Percentiles rank a stretch among this genome's conserved stretches.
These are phyloP conservation scores for Sycobia sp. DNA, from an alignment of 1,140 invertebrate species.

Conservation along the genomic window DNA sequence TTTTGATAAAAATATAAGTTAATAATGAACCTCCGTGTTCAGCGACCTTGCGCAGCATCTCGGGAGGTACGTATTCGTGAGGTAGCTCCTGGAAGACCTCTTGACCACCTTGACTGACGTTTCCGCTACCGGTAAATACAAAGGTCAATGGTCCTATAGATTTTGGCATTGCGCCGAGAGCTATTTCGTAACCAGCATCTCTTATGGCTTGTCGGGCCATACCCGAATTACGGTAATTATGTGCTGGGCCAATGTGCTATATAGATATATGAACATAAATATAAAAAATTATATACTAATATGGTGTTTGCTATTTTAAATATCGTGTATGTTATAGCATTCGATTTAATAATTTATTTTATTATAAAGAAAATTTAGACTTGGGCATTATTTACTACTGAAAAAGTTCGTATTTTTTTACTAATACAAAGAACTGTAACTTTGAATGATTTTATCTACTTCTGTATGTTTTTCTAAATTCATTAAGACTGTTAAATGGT, in stretches of 20 bases:
- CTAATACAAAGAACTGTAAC: too few species aligned
- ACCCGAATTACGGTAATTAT: constrained; percentile 97
- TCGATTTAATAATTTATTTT: too few species aligned
- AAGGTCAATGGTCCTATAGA: constrained; percentile 97
- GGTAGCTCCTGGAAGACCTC: constrained; percentile 98
- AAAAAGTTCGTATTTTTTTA: too few species aligned
- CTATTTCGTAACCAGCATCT: constrained; percentile 98
- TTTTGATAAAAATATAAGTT: not conserved
- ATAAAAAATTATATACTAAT: too few species aligned
- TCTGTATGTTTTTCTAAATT: too few species aligned
- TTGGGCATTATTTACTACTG: too few species aligned
- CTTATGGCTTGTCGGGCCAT: constrained; percentile 96
- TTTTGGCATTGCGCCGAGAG: constrained; percentile 95
- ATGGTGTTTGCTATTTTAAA: too few species aligned
- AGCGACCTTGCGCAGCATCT: constrained; percentile 92
- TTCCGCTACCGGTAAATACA: constrained; percentile 94
- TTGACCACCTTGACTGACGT: constrained; percentile 89
- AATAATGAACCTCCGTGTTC: constrained; percentile 96
- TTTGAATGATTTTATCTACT: too few species aligned
- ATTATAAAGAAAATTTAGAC: too few species aligned
- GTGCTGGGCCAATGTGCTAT: constrained; percentile 96
- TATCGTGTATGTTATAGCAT: too few species aligned
- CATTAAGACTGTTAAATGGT: too few species aligned
- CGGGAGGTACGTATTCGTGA: constrained; percentile 95
- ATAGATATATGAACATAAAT: not conserved